Evolutionary conservation across 2,888 invertebrate genomes (phyloP).

Genomic region (Mythimna impura): DNA sequence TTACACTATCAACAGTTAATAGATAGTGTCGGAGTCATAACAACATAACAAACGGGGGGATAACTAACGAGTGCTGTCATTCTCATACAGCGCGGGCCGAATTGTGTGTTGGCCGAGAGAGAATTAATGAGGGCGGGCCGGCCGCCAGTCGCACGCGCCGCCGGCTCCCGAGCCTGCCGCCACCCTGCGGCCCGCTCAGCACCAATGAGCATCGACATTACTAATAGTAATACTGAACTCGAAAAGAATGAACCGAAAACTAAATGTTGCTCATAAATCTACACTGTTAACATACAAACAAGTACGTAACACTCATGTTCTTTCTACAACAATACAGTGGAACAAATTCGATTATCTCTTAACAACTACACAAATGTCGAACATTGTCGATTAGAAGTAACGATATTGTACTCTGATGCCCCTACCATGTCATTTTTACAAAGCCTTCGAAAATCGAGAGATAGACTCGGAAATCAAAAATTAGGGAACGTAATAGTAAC

Average conservation of each 20-base stretch:
- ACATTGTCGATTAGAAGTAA: slow-evolving; percentile 33
- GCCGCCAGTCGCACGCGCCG: slow-evolving; percentile 67
- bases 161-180: slow-evolving; percentile 16
- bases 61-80: slow-evolving; percentile 84
- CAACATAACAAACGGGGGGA: slow-evolving; percentile 74
- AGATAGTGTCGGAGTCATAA: slow-evolving; percentile 79
- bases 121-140: slow-evolving; percentile 77
- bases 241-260: slow-evolving; percentile 49
- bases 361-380: slow-evolving; percentile 28
- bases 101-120: slow-evolving; percentile 74
- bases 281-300: slow-evolving; percentile 30
- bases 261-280: slow-evolving; percentile 47
- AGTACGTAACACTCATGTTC: slow-evolving; percentile 28
- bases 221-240: slow-evolving; percentile 58
- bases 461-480: slow-evolving; percentile 26
- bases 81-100: slow-evolving; percentile 76
- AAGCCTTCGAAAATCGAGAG: background rate
- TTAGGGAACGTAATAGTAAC: slow-evolving; percentile 47
- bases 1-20: slow-evolving; percentile 74
- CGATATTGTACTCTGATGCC: slow-evolving; percentile 11
- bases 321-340: slow-evolving; percentile 19
- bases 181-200: slow-evolving; percentile 52
- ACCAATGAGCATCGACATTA: slow-evolving; percentile 63
- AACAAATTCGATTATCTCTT: slow-evolving; percentile 36
- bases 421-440: background rate